A percentile compares a stretch with the other conserved stretches of the same genome.
phyloP scores from a whole-genome alignment of 2,113 vertebrate genomes.

The Coptodon bakossiorum region DNA sequence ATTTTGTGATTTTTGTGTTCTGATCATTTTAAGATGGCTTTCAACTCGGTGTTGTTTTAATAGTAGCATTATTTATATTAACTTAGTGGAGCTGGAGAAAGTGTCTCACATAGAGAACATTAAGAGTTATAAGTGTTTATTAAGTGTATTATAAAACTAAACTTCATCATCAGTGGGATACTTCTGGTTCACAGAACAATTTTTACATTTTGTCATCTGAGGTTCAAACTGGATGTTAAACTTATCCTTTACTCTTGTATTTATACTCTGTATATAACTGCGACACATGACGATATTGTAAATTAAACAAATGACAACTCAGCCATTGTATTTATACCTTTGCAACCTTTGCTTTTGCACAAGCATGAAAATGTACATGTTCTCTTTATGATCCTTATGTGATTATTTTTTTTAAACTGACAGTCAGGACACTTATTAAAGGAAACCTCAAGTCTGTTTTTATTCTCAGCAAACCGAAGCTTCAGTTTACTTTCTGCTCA shows the following conservation, averaged over 20 bases:
- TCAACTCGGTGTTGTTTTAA: background rate
- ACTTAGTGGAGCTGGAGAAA: background rate
- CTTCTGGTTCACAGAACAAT: background rate
- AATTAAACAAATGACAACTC: background rate
- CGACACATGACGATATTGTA: background rate
- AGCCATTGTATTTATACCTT: background rate
- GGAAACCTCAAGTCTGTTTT: background rate
- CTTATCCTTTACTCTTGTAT: background rate
- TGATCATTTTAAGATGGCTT: background rate
- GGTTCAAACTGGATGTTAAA: background rate
- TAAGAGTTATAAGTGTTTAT: background rate
- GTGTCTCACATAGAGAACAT: background rate
- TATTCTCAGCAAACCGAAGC: background rate
- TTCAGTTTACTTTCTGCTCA: background rate
- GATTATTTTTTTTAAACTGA: background rate
- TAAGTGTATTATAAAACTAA: background rate
- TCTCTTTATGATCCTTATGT: background rate
- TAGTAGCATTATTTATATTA: background rate
- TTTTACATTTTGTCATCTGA: background rate
- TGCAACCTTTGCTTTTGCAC: background rate
- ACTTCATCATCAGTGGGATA: background rate
- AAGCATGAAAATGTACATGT: background rate
- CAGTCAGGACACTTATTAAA: background rate
- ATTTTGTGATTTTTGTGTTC: background rate
- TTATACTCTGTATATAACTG: background rate